Evolutionary conservation across 2,797 vertebrate genomes (phyloP), one percentile per base, ranked within the genome.

Genomic region (Remorina albescens): DNA sequence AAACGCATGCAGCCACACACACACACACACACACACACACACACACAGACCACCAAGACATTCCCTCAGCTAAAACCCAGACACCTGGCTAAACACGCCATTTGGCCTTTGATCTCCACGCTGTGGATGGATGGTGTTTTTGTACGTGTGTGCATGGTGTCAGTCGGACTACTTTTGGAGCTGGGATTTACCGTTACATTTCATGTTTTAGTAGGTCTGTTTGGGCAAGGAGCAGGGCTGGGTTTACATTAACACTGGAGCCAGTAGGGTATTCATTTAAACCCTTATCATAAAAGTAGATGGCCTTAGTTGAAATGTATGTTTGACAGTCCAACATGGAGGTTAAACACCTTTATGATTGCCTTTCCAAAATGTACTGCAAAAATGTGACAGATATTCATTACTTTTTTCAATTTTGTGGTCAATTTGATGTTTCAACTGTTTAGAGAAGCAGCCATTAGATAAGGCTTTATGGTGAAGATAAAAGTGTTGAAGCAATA

Each of bases 81-180:
- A 77, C 88, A 92, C 90, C 88, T 93, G 90, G 76, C 81, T 70
- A 87, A 89, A 87, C 81, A 88, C n/a, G 42, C 23, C 84, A 71
- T 57, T 39, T 75, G 68, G 67, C 67, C 78, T 86, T 85, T 90
- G 78, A 82, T 85, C 76, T 71, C 41, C 58, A 59, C 5, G 26
- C 32, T 63, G 41, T 36, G 62, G 50, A 76, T 44, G 18, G 60
- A 66, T 49, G 58, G 46, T 78, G 72, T 80, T 70, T 83, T 67
- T 64, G 18, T 54, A 21, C 77, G 57, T 53, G 46, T 74, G 72
- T 41, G 39, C 7, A 56, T 42, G 55, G 18, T 61, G 41, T 65
- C 30, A 34, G 2, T 28, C 66, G 15, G 39, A 13, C 47, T 61
- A 37, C 65, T 70, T 82, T 56, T 63, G 18, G 65, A 59, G 21